A percentile compares a stretch with the other conserved stretches of the same genome.
These are phyloP conservation scores for Vidua macroura DNA, from an alignment of 2,113 vertebrate genomes.

Conservation along the genomic window DNA sequence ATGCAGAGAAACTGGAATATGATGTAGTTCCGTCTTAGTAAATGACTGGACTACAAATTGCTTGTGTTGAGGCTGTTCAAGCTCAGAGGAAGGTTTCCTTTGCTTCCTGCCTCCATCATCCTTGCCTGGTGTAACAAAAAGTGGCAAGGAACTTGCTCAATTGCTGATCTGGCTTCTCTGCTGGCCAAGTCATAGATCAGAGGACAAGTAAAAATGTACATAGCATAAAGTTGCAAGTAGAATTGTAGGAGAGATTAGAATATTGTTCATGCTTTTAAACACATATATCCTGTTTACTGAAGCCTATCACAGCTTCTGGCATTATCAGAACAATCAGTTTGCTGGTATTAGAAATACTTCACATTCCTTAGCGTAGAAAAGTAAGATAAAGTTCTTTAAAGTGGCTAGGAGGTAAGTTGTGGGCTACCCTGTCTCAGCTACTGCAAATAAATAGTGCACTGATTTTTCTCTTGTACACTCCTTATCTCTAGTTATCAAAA, in stretches of 20 bases:
- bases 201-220: neutral
- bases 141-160: accelerated
- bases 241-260: neutral
- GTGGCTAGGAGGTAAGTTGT: neutral
- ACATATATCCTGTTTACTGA: neutral
- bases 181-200: neutral
- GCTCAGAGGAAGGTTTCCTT: neutral
- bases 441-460: neutral
- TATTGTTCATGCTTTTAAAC: neutral
- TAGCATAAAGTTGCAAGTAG: neutral
- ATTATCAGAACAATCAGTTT: neutral
- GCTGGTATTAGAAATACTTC: neutral
- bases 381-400: neutral
- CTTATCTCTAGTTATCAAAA: neutral
- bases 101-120: accelerated
- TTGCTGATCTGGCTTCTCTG: neutral
- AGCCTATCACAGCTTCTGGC: neutral
- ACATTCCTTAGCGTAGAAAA: neutral
- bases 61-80: neutral
- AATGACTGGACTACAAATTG: neutral
- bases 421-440: neutral
- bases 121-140: neutral
- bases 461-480: neutral
- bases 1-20: neutral
- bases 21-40: neutral